phyloP scores from a whole-genome alignment of 2,113 vertebrate genomes.

The Myotis lucifugus region DNA sequence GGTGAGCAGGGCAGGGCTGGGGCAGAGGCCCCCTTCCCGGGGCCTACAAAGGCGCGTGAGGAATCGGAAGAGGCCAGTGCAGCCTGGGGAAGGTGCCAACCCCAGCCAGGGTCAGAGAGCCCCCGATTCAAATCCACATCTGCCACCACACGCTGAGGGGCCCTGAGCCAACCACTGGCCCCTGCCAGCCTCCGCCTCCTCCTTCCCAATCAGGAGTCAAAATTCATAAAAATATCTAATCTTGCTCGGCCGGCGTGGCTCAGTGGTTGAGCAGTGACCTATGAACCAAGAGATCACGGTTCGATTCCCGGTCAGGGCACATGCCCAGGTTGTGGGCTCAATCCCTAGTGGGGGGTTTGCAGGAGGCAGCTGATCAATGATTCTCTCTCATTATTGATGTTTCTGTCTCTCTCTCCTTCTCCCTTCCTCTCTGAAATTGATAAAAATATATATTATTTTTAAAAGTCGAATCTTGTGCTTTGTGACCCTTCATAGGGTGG shows the following conservation, averaged over 20 bases:
- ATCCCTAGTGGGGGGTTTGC: no score
- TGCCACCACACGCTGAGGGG: not conserved
- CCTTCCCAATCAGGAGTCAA: not conserved
- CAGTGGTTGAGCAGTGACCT: no score
- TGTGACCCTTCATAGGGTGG: not conserved
- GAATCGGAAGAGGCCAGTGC: not conserved
- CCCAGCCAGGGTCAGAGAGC: not conserved
- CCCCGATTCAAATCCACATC: not conserved
- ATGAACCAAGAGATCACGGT: no score
- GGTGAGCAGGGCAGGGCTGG: not conserved
- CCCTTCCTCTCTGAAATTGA: no score
- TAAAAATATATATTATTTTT: no score
- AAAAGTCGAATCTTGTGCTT: not conserved
- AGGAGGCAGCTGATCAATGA: no score
- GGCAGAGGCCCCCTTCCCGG: not conserved
- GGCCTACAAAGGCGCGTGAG: not conserved
- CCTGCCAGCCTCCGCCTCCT: not conserved
- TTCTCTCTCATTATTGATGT: no score
- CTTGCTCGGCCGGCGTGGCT: no score
- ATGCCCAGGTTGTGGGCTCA: no score
- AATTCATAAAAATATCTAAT: not conserved
- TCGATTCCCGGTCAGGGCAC: no score
- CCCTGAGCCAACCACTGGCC: not conserved
- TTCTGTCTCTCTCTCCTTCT: no score
- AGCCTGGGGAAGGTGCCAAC: not conserved